phyloP scores from a whole-genome alignment of 2,113 vertebrate species.

The Rhinopithecus roxellana region DNA sequence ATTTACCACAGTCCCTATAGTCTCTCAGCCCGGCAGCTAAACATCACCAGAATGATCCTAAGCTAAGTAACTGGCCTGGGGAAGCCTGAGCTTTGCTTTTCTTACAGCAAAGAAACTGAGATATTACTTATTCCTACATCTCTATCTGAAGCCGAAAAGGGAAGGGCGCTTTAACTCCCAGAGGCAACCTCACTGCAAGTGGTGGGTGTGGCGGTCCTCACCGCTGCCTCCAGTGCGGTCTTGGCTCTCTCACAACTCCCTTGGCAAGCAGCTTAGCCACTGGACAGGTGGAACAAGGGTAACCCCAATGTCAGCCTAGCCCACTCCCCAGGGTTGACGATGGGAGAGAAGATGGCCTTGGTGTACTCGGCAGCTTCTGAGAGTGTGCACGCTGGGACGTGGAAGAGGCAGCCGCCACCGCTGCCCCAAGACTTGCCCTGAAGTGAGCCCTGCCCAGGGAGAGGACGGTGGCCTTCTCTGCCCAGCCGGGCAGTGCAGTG shows the following conservation, averaged over 20 bases:
- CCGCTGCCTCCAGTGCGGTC: neutral
- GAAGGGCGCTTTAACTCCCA: neutral
- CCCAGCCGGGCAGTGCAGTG: accelerated
- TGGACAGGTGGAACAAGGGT: neutral
- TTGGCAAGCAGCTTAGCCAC: neutral
- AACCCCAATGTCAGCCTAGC: accelerated
- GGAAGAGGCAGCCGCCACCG: accelerated
- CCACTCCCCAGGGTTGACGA: neutral
- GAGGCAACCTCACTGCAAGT: neutral
- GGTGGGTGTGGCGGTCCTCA: too few relatives aligned
- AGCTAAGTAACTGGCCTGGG: neutral
- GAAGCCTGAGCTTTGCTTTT: neutral
- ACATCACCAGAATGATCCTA: accelerated
- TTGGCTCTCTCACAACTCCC: neutral
- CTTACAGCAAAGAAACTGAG: neutral
- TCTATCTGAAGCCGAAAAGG: neutral
- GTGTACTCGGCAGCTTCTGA: neutral
- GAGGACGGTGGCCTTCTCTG: too few relatives aligned
- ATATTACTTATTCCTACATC: accelerated
- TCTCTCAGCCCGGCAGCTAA: neutral
- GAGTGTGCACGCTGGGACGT: accelerated
- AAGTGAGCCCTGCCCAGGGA: neutral
- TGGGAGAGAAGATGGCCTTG: neutral
- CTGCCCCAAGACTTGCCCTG: neutral
- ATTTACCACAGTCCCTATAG: neutral